Conservation (phyloP, 2,113 vertebrate species). For the Glaucidium brasilianum region DNA sequence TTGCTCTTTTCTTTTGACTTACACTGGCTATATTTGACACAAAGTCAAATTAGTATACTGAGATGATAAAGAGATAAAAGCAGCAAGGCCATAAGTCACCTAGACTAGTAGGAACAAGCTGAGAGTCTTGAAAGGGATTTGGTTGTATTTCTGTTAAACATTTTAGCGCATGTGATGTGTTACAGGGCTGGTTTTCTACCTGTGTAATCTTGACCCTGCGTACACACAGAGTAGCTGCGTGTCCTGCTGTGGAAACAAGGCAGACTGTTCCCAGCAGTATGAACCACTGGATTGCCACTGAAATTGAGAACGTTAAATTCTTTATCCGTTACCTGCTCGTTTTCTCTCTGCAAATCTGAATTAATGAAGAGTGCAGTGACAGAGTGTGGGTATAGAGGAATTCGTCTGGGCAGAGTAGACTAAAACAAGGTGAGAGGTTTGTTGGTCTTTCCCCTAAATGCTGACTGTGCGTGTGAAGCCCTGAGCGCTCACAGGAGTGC, state of each 20-base stretch:
- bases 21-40: neutral
- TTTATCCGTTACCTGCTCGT: neutral
- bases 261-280: neutral
- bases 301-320: rapidly evolving
- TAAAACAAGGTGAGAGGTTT: neutral
- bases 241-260: neutral
- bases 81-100: neutral
- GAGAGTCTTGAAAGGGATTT: neutral
- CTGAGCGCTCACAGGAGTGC: neutral
- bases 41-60: neutral
- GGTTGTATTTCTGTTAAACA: neutral
- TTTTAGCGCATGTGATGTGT: neutral
- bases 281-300: neutral
- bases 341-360: neutral
- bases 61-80: neutral
- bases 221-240: rapidly evolving
- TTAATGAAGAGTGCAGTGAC: neutral
- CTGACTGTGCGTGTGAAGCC: neutral
- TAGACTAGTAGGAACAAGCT: neutral
- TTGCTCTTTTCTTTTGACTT: neutral
- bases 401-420: neutral
- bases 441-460: neutral
- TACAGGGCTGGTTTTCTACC: neutral
- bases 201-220: neutral
- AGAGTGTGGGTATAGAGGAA: neutral